phyloP scores from a whole-genome alignment of 92 coral and sea anemone species.

The Porites divaricata region DNA sequence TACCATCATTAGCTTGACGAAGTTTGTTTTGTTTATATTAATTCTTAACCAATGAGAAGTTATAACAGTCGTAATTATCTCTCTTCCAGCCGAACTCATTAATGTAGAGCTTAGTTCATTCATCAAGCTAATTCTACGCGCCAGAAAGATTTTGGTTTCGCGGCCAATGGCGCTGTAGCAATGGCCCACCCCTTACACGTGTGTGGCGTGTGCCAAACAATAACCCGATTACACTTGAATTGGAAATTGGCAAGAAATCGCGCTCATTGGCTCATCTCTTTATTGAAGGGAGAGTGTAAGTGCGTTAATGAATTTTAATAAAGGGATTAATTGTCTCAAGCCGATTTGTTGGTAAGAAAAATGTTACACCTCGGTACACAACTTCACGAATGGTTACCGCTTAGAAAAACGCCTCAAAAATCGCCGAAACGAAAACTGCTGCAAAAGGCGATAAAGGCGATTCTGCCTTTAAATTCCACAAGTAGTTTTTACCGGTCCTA shows the following conservation, averaged over 20 bases:
- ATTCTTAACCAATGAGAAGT: slow-evolving; percentile 76
- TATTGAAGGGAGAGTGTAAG: slow-evolving; percentile 81
- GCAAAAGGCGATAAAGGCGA: neutral
- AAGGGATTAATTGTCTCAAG: slow-evolving; percentile 77
- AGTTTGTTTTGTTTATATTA: slow-evolving; percentile 84
- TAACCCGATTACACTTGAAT: slow-evolving; percentile 76
- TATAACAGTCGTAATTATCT: slow-evolving; percentile 80
- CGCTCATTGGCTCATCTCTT: slow-evolving; percentile 65
- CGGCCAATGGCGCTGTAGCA: slow-evolving; percentile 60
- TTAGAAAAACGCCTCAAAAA: slow-evolving; percentile 17
- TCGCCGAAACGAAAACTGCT: slow-evolving; percentile 24
- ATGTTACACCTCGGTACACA: slow-evolving; percentile 82
- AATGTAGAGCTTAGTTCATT: slow-evolving; percentile 71
- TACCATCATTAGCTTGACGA: slow-evolving; percentile 82
- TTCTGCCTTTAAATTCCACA: slow-evolving; percentile 2
- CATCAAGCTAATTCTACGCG: slow-evolving; percentile 87
- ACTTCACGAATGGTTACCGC: slow-evolving; percentile 66
- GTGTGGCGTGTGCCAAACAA: slow-evolving; percentile 81
- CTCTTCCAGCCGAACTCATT: slow-evolving; percentile 82
- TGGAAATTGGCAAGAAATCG: slow-evolving; percentile 49
- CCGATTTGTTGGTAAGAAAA: slow-evolving; percentile 84
- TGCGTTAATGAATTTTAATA: slow-evolving; percentile 92
- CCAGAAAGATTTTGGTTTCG: slow-evolving; percentile 72
- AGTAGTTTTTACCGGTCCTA: slow-evolving; percentile 45
- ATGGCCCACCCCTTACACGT: slow-evolving; percentile 73